Evolutionary conservation across 2,113 vertebrate genomes (phyloP), one percentile per base, ranked within the genome.

Genomic region (Regulus satrapa): DNA sequence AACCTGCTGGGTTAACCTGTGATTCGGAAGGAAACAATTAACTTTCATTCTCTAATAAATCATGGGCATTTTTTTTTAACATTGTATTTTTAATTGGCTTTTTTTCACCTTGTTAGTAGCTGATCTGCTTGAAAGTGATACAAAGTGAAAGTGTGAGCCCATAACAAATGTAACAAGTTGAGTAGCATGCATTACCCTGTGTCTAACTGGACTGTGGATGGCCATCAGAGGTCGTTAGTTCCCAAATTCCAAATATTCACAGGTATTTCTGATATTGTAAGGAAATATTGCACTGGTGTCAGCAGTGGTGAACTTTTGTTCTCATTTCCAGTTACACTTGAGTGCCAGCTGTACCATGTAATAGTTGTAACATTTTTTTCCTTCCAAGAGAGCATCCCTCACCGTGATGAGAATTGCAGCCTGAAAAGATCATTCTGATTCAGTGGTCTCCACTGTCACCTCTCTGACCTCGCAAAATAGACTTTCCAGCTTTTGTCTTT

Each of bases 361-460:
- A 88, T 48, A 52, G 77, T 20, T 68, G 74, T 40, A 68, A 66
- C 1, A 1, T 38, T 77, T 89, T 46, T 48, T 82, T 45, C 55
- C 75, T 75, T 59, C 56, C 67, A 87, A 81, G 76, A 63, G n/a
- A 86, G 34, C 28, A 81, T 89, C 56, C 38, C 86, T 92, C 48
- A 75, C 26, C 31, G 28, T 87, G 86, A 84, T 64, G 64, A 95
- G 89, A 92, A 87, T 8, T 75, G 26, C 73, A 94, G 52, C 68
- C 86, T 85, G 69, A 64, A 94, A 84, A 94, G 91, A 82, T 51
- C 41, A 87, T 87, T 94, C 69, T 91, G 73, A 91, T 94, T 85
- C 80, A 45, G 36, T 79, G 61, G 62, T 52, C 69, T 49, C 32
- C 12, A 19, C 38, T 85, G 40, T 75, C 93, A 94, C 94, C 87